Evolutionary conservation across 1,140 invertebrate species (phyloP).

Genomic region (Archegozetes longisetosus): DNA sequence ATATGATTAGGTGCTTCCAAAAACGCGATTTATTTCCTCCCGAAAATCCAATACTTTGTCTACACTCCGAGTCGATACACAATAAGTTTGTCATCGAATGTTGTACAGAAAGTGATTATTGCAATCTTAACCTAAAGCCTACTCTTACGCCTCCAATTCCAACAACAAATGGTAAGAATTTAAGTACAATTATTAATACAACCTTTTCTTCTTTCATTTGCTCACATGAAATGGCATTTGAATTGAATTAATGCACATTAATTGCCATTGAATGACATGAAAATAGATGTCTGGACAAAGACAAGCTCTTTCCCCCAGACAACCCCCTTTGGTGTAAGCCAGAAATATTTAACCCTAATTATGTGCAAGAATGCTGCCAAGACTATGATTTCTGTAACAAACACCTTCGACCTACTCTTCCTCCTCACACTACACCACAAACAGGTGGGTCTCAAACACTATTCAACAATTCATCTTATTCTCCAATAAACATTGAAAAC

Average conservation of each 20-base stretch:
- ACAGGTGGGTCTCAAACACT: constrained; percentile 17
- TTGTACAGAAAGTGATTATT: constrained; percentile 48
- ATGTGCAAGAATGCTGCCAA: constrained; percentile 21
- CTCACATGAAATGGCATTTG: constrained; percentile 12
- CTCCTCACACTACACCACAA: constrained; percentile 20
- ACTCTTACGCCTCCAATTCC: constrained; percentile 25
- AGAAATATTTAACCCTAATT: constrained; percentile 24
- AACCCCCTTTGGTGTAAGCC: constrained; percentile 34
- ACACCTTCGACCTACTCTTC: constrained; percentile 18
- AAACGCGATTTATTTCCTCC: constrained; percentile 50
- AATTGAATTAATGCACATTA: neutral
- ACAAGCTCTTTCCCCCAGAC: constrained; percentile 33
- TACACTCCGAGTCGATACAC: constrained; percentile 33
- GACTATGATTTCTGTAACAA: constrained; percentile 24
- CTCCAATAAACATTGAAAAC: no score
- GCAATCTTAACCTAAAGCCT: constrained; percentile 41
- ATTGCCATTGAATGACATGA: neutral
- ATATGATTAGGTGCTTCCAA: constrained; percentile 43
- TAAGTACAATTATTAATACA: constrained; percentile 13
- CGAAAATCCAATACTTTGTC: constrained; percentile 47
- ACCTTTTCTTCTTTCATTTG: constrained; percentile 16
- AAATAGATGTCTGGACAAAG: constrained; percentile 40
- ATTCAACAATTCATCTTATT: neutral
- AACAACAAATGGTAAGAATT: constrained; percentile 23
- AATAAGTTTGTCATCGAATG: constrained; percentile 38